Conservation (phyloP, 2,888 invertebrate species). For the Pseudolycoriella hygida region DNA sequence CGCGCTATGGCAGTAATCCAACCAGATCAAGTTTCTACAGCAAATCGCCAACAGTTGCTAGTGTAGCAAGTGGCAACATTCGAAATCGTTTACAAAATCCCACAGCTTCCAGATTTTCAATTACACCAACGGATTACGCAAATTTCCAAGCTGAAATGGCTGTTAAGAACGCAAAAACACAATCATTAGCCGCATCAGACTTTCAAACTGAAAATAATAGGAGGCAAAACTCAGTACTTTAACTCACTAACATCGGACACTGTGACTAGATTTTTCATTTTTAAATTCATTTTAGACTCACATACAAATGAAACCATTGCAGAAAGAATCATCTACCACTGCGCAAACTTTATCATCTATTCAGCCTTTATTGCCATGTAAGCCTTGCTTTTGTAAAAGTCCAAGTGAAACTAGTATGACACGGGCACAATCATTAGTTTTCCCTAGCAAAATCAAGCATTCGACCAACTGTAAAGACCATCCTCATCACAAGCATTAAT, state of each 20-base stretch:
- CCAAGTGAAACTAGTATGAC: slow-evolving; percentile 7
- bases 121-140: slow-evolving; percentile 3
- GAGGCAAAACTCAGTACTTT: neutral
- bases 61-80: neutral
- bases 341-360: neutral
- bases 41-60: neutral
- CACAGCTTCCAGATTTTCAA: neutral
- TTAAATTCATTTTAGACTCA: neutral
- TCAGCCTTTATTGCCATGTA: neutral
- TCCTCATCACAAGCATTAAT: too few species aligned
- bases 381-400: slow-evolving; percentile 1
- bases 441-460: slow-evolving; percentile 7
- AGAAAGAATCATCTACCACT: neutral
- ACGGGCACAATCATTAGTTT: slow-evolving; percentile 7
- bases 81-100: neutral
- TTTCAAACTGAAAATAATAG: neutral
- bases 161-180: neutral
- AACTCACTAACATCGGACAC: neutral
- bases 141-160: slow-evolving; percentile 4
- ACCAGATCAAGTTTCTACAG: slow-evolving; percentile 4
- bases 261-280: neutral
- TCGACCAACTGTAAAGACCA: slow-evolving; percentile 8
- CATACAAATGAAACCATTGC: neutral
- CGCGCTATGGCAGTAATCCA: slow-evolving; percentile 1
- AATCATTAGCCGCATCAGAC: neutral